phyloP scores from a whole-genome alignment of 2,888 invertebrate genomes.

The Priocnemis perturbator region DNA sequence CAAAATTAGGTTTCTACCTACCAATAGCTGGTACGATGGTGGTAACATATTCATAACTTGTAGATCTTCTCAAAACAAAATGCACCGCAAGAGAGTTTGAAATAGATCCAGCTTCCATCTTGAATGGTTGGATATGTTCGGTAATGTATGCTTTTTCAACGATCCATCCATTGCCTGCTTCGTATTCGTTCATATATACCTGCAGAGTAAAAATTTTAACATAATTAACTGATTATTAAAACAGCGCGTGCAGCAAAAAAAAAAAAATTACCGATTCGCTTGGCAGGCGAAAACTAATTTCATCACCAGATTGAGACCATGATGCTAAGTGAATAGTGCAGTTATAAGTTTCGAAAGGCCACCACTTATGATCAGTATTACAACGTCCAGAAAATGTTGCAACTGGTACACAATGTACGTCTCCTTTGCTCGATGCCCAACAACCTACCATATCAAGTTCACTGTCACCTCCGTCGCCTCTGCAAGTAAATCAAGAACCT shows the following conservation, averaged over 20 bases:
- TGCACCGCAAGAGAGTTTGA: slow-evolving; percentile 79
- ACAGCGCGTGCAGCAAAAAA: not conserved
- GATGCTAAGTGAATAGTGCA: slow-evolving; percentile 81
- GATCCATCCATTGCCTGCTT: slow-evolving; percentile 78
- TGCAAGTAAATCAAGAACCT: not conserved
- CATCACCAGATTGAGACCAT: slow-evolving; percentile 81
- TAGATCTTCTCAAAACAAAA: slow-evolving; percentile 78
- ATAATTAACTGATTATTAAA: not conserved
- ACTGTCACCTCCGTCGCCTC: not conserved
- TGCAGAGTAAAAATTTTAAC: slow-evolving; percentile 5
- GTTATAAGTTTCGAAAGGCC: slow-evolving; percentile 82
- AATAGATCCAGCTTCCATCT: slow-evolving; percentile 77
- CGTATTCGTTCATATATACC: slow-evolving; percentile 22
- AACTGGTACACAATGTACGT: slow-evolving; percentile 79
- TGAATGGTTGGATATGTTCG: slow-evolving; percentile 75
- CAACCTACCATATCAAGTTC: slow-evolving; percentile 73
- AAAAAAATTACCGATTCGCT: slow-evolving; percentile 37
- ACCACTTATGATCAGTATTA: slow-evolving; percentile 77
- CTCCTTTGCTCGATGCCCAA: slow-evolving; percentile 76
- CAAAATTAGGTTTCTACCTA: slow-evolving; percentile 42
- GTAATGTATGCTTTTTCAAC: slow-evolving; percentile 73
- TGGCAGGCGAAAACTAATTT: slow-evolving; percentile 76
- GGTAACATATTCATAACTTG: slow-evolving; percentile 77
- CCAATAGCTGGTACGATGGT: slow-evolving; percentile 77
- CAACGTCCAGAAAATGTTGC: slow-evolving; percentile 78